Conservation (phyloP, 1,140 invertebrate genomes). For the Neodiprion pinetum region DNA sequence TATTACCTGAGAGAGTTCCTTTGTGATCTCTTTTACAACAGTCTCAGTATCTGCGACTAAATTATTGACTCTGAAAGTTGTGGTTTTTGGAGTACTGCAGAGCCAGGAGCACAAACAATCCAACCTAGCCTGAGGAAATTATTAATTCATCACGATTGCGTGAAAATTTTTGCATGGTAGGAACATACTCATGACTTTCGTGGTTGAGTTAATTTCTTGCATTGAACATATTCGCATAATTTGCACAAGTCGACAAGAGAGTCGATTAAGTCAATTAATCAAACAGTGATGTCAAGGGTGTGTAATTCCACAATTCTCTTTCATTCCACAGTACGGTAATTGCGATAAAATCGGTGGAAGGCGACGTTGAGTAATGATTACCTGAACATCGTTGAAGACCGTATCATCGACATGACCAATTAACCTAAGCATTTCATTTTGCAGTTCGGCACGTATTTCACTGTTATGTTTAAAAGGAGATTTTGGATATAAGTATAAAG, state of each 20-base stretch:
- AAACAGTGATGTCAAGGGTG: background rate
- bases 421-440: constrained; percentile 32
- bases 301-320: background rate
- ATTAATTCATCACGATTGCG: background rate
- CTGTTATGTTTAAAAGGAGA: constrained; percentile 33
- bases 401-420: constrained; percentile 19
- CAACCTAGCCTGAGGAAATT: constrained; percentile 40
- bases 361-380: constrained; percentile 9
- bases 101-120: constrained; percentile 65
- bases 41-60: constrained; percentile 39
- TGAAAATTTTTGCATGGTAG: no score
- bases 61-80: constrained; percentile 68
- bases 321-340: no score
- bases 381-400: constrained; percentile 23
- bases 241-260: background rate
- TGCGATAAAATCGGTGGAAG: no score
- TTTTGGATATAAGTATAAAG: constrained; percentile 4
- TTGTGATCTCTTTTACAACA: constrained; percentile 31
- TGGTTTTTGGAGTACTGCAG: constrained; percentile 64
- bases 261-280: background rate
- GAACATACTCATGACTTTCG: no score
- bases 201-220: no score
- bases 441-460: constrained; percentile 33
- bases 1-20: constrained; percentile 41
- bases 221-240: background rate